Evolutionary conservation across 2,113 vertebrate species (phyloP), one percentile per base, ranked within the genome.

Genomic region (Mesoclemmys tuberculata): DNA sequence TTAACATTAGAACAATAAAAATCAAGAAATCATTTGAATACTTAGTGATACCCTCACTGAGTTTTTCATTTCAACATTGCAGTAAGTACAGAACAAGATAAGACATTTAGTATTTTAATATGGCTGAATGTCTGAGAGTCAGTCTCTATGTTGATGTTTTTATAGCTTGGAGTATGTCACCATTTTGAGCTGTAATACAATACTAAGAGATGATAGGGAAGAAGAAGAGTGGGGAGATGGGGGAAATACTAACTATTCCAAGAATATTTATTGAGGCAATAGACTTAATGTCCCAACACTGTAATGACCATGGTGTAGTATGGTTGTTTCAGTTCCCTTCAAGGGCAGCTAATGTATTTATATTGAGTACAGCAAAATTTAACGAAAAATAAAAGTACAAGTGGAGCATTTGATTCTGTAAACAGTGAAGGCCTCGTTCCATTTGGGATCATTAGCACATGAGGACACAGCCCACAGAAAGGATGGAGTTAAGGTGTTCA

Each of bases 1-100:
- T 19, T 85, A 88, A 48, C 8, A 83, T 5, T 49, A 10, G 12
- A 88, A 87, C 11, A 92, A 93, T 6, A 71, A 77, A 83, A 90
- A 74, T 46, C 0, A 90, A 80, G 31, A n/a, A n/a, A 64, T 79
- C 1, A 38, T 87, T 78, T 86, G 52, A 49, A 19, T 79, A 31
- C 1, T 12, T 80, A 21, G 49, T 89, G 3, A 8, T 68, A 38
- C 14, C 38, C 3, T 49, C 12, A 68, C 8, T 74, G 71, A 38
- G 18, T 80, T 82, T 91, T 95, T 80, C 56, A 82, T 16, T 24
- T 84, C 61, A 68, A 24, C 22, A 82, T 71, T 54, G 89, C 61
- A 85, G 75, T 14, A 92, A 85, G 22, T 14, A 94, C 85, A 88
- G 80, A 4, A 7, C 9, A 92, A 92, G 90, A 89, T n/a, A 89